Evolutionary conservation across 2,113 vertebrate genomes (phyloP), one percentile per base, ranked within the genome.

Genomic region (Sebastes fasciatus): DNA sequence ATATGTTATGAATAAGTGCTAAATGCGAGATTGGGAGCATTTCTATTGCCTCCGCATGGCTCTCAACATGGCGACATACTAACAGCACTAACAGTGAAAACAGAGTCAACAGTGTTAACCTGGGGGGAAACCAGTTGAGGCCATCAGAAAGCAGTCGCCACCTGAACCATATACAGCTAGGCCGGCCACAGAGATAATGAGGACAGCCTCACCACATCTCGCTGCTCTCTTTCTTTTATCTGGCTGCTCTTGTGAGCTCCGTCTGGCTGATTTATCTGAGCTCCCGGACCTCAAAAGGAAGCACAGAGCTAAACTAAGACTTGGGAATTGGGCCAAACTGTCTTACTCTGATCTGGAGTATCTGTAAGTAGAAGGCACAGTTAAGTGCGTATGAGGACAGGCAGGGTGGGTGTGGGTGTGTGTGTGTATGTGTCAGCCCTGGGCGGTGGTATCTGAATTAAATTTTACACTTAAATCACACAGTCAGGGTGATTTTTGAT

Each of bases 251-350:
- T 54, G 60, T 87, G 83, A 89, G 86, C 75, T 78, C 74, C 6
- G 70, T 80, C 86, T 85, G 88, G 67, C 80, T 89, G 73, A 86
- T 92, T 87, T 87, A 92, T 90, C 82, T 80, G 46, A 83, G 87
- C 77, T 51, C 51, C 42, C 13, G 52, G 77, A 90, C 81, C 87
- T 85, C 76, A 82, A 86, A 90, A 9, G 82, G 76, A 65, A 74
- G 64, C 66, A 42, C 63, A 48, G 64, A 74, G 69, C 61, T 77
- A 77, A 86, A 83, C 80, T 82, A 51, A 88, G 72, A 84, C 77
- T 85, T 79, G 80, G 85, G 91, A 92, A 86, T 43, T 13, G 19
- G 72, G 91, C 88, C 88, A 90, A 79, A 84, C 71, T 79, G 71
- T 74, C 83, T 86, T 64, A 78, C 79, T 80, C 79, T 86, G 62